Evolutionary conservation across 2,113 vertebrate species (phyloP), one percentile per base, ranked within the genome.

Genomic region (Podocnemis expansa): DNA sequence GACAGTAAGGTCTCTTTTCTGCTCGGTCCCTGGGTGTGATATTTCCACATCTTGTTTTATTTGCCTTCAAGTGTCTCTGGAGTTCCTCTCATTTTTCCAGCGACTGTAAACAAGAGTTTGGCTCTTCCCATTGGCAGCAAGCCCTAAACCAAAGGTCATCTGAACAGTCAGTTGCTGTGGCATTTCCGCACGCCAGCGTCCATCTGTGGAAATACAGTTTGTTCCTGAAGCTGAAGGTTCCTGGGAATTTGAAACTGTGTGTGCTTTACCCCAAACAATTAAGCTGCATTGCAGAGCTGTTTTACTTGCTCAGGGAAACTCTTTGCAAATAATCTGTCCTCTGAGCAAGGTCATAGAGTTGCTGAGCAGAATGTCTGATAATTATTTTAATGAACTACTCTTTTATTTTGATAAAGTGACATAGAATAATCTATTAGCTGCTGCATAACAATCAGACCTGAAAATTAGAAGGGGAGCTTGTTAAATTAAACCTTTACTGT

Each of bases 91-190:
- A 78, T 80, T 60, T 96, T 95, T 90, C 91, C 76, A 95, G 85
- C 0, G 2, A 76, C 47, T 82, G 0, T 84, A 89, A 91, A 92
- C 91, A 96, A 93, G 91, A 97, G 90, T 89, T 91, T 97, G 95
- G 92, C 93, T 93, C 96, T 96, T 96, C 80, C 86, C 2, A 0
- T 88, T 96, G 95, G 96, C 96, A 97, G 94, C 87, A 87, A 86
- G 95, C 89, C 89, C 94, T 86, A 84, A 96, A 95, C 84, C 96
- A 96, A 95, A 97, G 94, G 94, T 97, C 94, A 97, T 78, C 17
- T 92, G 85, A 95, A 38, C 25, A 17, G 4, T 89, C 78, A 88
- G 90, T 91, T 29, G 10, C 7, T 21, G 90, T 95, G 94, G 94
- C 94, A 93, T 97, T 96, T 96, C 94, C 89, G 91, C 89, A 85